phyloP scores from a whole-genome alignment of 2,888 invertebrate species.

The Gordius sp. region DNA sequence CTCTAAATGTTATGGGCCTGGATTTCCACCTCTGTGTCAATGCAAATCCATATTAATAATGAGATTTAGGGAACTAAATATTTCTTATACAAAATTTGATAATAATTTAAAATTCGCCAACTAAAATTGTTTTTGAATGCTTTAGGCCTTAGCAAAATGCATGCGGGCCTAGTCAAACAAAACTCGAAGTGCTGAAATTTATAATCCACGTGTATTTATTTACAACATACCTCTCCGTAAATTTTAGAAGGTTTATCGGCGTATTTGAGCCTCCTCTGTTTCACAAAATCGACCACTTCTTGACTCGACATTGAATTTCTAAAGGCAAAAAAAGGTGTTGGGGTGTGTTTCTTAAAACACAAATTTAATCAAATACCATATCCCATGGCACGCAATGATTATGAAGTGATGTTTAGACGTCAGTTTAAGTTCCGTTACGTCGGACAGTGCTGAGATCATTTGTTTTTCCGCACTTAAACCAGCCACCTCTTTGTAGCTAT shows the following conservation, averaged over 20 bases:
- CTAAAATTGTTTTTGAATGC: too few species aligned
- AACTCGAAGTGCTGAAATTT: neutral
- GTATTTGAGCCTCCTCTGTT: constrained; percentile 40
- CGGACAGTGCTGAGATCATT: constrained; percentile 86
- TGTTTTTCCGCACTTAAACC: constrained; percentile 54
- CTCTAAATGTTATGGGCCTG: too few species aligned
- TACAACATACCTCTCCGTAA: constrained; percentile 54
- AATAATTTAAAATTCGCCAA: neutral
- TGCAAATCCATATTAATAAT: too few species aligned
- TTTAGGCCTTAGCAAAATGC: neutral
- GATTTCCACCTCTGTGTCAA: too few species aligned
- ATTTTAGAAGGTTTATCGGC: constrained; percentile 49
- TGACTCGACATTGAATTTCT: constrained; percentile 76
- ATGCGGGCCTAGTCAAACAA: neutral
- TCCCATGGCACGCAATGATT: constrained; percentile 74
- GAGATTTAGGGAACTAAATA: too few species aligned
- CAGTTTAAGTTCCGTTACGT: constrained; percentile 42
- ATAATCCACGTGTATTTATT: neutral
- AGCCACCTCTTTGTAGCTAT: constrained; percentile 66
- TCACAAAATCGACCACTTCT: constrained; percentile 68
- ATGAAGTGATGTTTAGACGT: constrained; percentile 51
- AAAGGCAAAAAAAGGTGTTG: too few species aligned
- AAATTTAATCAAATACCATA: constrained; percentile 44
- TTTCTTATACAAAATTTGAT: neutral
- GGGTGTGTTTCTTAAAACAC: too few species aligned